Base-by-base conservation (phyloP, 1,140 invertebrate genomes). In the Cheumatopsyche charites region DNA sequence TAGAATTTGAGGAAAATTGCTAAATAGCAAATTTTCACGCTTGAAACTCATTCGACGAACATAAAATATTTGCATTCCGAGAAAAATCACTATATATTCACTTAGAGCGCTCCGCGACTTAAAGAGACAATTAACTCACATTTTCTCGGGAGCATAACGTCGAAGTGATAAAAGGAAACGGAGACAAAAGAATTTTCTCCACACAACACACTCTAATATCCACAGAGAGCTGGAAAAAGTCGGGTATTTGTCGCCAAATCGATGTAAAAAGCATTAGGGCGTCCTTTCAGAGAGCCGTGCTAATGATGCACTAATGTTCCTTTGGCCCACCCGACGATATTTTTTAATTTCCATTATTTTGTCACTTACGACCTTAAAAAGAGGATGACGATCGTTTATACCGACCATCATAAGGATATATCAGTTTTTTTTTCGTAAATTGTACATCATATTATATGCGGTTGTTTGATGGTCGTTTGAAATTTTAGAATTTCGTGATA, bases 271-370 rank as follows among this genome's bases (percentile, higher is more conserved):
- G 26, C 58, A 62, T 62, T 62, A 62, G 58, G 13, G 19, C 23
- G 26, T 62, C 58, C 58, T 62, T 62, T 26, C 12, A 62, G 23
- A 19, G 23, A 7, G 58, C 15, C 58, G 4, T 23, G 58, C 58
- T 62, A 62, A 62, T 62, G 58, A 62, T 11, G 4, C 26, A 15
- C 58, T 62, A 62, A 62, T 62, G 58, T 15, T 0, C 58, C 26
- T 26, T 11, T 23, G 26, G 19, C 23, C 23, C 58, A 21, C 23
- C 23, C 58, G 26, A 15, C 26, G 19, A 62, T 62, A 62, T 62
- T 62, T 62, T 62, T 62, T 62, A 62, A 62, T 62, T 58, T 62
- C 58, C 58, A 62, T 62, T 62, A 29, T 29, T 62, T 62, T 62
- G 23, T 29, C 58, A 62, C 58, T 62, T 29, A 62, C 58, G 12